Evolutionary conservation across 2,888 invertebrate species (phyloP).

Genomic region (Ochlodes sylvanus): DNA sequence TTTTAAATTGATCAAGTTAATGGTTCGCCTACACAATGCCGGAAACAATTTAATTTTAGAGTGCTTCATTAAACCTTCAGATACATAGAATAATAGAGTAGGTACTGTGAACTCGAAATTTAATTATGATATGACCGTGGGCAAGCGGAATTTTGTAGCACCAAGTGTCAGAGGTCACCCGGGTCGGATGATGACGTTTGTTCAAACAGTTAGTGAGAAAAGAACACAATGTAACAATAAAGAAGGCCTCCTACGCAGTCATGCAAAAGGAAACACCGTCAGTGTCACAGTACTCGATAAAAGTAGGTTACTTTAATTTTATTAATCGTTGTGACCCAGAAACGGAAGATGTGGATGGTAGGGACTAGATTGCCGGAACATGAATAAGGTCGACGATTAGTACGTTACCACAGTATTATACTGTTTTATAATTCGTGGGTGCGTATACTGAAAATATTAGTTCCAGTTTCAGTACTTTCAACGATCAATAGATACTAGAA

Average conservation of each 20-base stretch:
- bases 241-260: slow-evolving; percentile 33
- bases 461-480: too few relatives aligned
- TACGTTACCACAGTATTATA: slow-evolving; percentile 4
- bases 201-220: slow-evolving; percentile 11
- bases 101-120: slow-evolving; percentile 12
- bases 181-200: slow-evolving; percentile 20
- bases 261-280: slow-evolving; percentile 68
- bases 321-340: slow-evolving; percentile 76
- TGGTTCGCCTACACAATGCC: slow-evolving; percentile 1
- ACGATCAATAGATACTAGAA: too few relatives aligned
- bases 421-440: slow-evolving; percentile 1
- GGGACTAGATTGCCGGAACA: slow-evolving; percentile 44
- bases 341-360: slow-evolving; percentile 63
- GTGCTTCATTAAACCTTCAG: slow-evolving; percentile 23
- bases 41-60: slow-evolving; percentile 27
- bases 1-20: background rate
- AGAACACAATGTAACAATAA: slow-evolving; percentile 33
- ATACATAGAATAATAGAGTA: background rate
- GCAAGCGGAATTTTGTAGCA: slow-evolving; percentile 25
- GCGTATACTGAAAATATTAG: background rate
- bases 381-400: slow-evolving; percentile 43
- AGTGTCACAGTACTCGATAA: slow-evolving; percentile 77
- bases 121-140: slow-evolving; percentile 27
- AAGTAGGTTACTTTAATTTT: slow-evolving; percentile 78
- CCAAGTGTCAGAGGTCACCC: slow-evolving; percentile 16